Conservation (phyloP, 1,140 invertebrate species). For the Drosophila prosaltans region DNA sequence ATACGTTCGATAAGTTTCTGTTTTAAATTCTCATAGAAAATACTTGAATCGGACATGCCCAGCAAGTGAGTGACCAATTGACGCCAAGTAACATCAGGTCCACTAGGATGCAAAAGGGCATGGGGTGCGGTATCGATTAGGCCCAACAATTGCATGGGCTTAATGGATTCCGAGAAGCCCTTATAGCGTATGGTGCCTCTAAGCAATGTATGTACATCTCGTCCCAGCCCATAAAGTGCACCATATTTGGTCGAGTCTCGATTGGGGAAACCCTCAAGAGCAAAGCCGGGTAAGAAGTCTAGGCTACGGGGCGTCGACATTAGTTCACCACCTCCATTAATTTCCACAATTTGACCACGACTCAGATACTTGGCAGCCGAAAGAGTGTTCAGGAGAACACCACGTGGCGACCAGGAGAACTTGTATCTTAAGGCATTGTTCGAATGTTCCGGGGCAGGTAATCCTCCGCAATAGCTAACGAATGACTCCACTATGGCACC, state of each 20-base stretch:
- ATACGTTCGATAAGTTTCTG: slow-evolving; percentile 90
- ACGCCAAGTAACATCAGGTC: slow-evolving; percentile 98
- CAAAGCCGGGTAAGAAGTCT: slow-evolving; percentile 97
- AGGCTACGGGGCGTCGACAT: slow-evolving; percentile 91
- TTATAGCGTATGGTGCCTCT: slow-evolving; percentile 95
- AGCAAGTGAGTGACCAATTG: slow-evolving; percentile 94
- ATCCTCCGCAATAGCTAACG: slow-evolving; percentile 97
- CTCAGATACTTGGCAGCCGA: slow-evolving; percentile 94
- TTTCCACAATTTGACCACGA: slow-evolving; percentile 94
- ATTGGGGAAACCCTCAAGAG: slow-evolving; percentile 97
- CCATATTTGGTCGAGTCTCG: slow-evolving; percentile 96
- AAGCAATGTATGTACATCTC: slow-evolving; percentile 93
- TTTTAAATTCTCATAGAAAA: slow-evolving; percentile 97
- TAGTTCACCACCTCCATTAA: slow-evolving; percentile 93
- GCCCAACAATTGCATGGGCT: slow-evolving; percentile 93
- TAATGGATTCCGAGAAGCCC: slow-evolving; percentile 94
- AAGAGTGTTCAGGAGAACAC: slow-evolving; percentile 95
- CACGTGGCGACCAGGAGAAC: slow-evolving; percentile 98
- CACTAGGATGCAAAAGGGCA: slow-evolving; percentile 95
- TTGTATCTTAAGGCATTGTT: slow-evolving; percentile 98
- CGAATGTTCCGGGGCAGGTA: slow-evolving; percentile 97
- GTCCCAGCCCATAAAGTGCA: slow-evolving; percentile 92
- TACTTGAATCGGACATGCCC: slow-evolving; percentile 92
- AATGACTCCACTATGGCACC: slow-evolving; percentile 95
- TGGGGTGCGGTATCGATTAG: slow-evolving; percentile 94